Base-by-base conservation (phyloP, 2,888 invertebrate species). In the Lypha dubia region DNA sequence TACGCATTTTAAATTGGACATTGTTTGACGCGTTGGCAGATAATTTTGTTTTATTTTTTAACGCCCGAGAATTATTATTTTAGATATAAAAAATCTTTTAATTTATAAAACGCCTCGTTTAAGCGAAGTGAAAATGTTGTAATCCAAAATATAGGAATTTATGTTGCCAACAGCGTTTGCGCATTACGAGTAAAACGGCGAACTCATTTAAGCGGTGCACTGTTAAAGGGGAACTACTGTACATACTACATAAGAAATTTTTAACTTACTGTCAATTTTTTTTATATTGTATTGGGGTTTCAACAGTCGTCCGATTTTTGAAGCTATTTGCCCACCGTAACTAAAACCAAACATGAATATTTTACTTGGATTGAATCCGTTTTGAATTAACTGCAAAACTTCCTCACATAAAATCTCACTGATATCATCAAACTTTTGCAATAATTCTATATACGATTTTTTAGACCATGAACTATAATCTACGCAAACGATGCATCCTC, bases 331-430 rank as follows among this genome's bases (percentile, higher is more conserved):
- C 0, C 91, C 92, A 15, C 92, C 92, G 79, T 90, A 90, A 74
- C 92, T 92, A 58, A 92, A 92, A n/a, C 92, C 92, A 87, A 92
- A 92, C 86, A 92, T 89, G 67, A 88, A 91, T 0, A 88, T 89
- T 9, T 87, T 87, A 6, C 82, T 86, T 3, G 90, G 88, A 70
- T 90, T 86, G 3, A 92, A 87, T 3, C 92, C 92, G 62, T 88
- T 86, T n/a, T 79, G 71, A n/a, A 89, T 84, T 4, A 92, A 74
- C 0, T 87, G 82, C 3, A 86, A 24, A 13, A 92, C 62, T 44
- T 90, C 88, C 3, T 87, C 80, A 0, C 87, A 86, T n/a, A 92
- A 87, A 6, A 89, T 87, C 17, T 87, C 87, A 2, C 88, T 88
- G 22, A 92, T 87, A 5, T 86, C 58, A 0, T 89, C 86, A 79